These are phyloP conservation scores for Vimba vimba DNA, from an alignment of 2,113 vertebrate species.

Conservation along the genomic window DNA sequence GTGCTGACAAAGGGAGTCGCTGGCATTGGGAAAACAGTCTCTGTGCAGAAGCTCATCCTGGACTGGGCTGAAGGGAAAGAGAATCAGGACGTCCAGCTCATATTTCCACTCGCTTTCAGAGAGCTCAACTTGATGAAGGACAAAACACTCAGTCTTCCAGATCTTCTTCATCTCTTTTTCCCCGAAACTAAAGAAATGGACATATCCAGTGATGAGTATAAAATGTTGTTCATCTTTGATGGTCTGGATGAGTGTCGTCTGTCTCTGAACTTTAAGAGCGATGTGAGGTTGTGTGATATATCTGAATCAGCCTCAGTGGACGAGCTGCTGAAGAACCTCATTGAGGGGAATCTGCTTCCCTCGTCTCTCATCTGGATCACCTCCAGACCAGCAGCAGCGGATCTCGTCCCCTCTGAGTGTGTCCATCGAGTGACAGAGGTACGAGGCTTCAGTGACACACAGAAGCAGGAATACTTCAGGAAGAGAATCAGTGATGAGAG, in stretches of 20 bases:
- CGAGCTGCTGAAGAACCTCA: too few species aligned
- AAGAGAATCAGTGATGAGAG: too few species aligned
- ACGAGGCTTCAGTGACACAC: too few species aligned
- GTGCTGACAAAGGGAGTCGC: constrained; percentile 17
- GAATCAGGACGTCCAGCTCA: background rate
- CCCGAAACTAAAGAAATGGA: background rate
- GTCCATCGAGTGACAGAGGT: too few species aligned
- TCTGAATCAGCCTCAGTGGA: too few species aligned
- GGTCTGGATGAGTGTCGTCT: background rate
- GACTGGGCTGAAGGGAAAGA: constrained; percentile 8
- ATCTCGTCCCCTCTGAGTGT: too few species aligned
- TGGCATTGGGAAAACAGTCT: constrained; percentile 14
- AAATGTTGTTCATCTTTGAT: background rate
- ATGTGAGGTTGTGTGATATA: too few species aligned
- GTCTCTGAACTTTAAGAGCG: too few species aligned
- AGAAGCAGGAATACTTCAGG: too few species aligned
- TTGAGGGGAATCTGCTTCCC: too few species aligned
- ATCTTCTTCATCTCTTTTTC: background rate
- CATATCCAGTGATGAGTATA: background rate
- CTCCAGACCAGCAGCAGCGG: too few species aligned
- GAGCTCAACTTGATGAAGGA: background rate
- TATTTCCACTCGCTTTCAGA: constrained; percentile 14
- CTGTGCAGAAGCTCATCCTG: background rate
- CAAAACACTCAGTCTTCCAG: constrained; percentile 10
- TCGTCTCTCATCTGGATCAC: too few species aligned